Percentiles rank a stretch among this genome's conserved stretches.
Evolutionary conservation across 2,113 vertebrate species (phyloP).

Genomic region (Saguinus midas): DNA sequence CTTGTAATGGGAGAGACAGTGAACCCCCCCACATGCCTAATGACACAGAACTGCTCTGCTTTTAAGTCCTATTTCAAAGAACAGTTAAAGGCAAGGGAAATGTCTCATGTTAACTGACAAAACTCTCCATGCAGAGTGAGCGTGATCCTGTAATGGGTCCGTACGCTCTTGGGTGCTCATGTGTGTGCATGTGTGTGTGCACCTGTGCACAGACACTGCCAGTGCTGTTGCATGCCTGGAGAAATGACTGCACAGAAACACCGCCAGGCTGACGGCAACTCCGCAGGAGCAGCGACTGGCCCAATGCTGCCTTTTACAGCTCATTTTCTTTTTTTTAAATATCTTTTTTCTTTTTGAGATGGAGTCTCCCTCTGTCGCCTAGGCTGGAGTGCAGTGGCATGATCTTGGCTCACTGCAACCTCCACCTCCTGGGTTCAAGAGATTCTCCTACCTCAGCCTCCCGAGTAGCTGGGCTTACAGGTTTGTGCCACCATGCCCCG

Average conservation of each 20-base stretch:
- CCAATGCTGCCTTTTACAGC: background rate
- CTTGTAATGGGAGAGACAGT: accelerated
- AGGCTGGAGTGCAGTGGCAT: no score
- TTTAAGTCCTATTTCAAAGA: background rate
- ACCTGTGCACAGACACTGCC: background rate
- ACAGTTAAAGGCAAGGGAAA: background rate
- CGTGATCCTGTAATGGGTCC: accelerated
- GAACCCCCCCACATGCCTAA: accelerated
- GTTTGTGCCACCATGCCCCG: no score
- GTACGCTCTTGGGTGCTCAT: no score
- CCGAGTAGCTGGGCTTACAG: no score
- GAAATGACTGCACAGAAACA: background rate
- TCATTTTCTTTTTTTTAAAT: no score
- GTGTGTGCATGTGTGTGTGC: no score
- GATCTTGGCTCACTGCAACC: no score
- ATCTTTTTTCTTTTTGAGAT: no score
- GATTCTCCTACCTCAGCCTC: no score
- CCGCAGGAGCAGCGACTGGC: background rate
- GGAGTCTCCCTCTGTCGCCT: no score
- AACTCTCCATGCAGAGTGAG: background rate
- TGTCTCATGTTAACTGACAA: background rate
- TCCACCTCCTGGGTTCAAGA: no score
- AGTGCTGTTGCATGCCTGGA: background rate
- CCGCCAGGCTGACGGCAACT: no score
- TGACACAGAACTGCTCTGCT: accelerated